A percentile compares a stretch with the other conserved stretches of the same genome.
Conservation (phyloP, 2,797 vertebrate species). For the Carapus acus region DNA sequence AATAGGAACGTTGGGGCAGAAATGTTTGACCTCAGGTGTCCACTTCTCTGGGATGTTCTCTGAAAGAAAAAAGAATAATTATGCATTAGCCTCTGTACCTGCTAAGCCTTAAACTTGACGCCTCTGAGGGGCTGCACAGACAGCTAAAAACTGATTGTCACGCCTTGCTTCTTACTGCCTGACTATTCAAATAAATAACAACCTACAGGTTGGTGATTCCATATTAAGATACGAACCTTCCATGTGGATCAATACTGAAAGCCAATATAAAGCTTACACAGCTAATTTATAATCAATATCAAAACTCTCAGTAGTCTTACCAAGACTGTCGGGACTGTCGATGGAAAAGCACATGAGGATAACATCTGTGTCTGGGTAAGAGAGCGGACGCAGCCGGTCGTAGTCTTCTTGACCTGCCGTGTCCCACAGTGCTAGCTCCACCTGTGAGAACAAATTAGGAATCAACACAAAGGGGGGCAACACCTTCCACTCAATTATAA, state of each 20-base stretch:
- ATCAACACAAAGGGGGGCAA: slow-evolving; percentile 1
- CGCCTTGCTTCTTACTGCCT: too few relatives aligned
- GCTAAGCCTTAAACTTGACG: too few relatives aligned
- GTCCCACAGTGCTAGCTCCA: slow-evolving; percentile 85
- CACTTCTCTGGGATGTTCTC: slow-evolving; percentile 99
- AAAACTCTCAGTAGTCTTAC: slow-evolving; percentile 53
- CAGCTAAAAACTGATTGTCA: too few relatives aligned
- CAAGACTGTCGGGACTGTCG: slow-evolving; percentile 85
- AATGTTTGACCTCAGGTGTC: slow-evolving; percentile 98
- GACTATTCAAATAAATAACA: too few relatives aligned
- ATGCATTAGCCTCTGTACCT: slow-evolving; percentile 4
- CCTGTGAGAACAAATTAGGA: slow-evolving; percentile 57
- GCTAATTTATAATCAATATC: too few relatives aligned
- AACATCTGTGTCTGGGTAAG: slow-evolving; percentile 85
- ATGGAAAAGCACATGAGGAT: slow-evolving; percentile 90
- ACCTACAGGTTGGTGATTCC: too few relatives aligned
- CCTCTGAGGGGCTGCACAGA: too few relatives aligned
- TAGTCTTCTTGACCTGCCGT: slow-evolving; percentile 86
- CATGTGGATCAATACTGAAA: too few relatives aligned
- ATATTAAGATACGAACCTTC: too few relatives aligned
- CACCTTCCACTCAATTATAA: too few relatives aligned
- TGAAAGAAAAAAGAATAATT: slow-evolving; percentile 47
- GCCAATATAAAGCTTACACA: too few relatives aligned
- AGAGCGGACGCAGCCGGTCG: slow-evolving; percentile 80
- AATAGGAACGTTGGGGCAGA: slow-evolving; percentile 97